Percentiles rank a stretch among this genome's conserved stretches.
phyloP scores from a whole-genome alignment of 1,140 invertebrate species.

The Drosophila biarmipes region DNA sequence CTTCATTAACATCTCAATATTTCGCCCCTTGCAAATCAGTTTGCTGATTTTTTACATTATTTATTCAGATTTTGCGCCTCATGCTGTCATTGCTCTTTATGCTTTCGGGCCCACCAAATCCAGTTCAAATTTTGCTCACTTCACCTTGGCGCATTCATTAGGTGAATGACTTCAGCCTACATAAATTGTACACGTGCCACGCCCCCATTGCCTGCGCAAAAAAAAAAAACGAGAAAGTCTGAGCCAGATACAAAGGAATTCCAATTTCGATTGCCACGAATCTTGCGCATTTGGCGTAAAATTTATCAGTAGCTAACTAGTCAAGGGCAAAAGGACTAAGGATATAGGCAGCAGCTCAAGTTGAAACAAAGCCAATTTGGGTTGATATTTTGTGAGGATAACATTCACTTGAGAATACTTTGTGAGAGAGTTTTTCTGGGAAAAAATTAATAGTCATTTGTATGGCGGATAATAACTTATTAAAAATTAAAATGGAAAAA shows the following conservation, averaged over 20 bases:
- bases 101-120: conserved; percentile 6
- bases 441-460: not conserved
- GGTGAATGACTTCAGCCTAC: conserved; percentile 65
- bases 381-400: not conserved
- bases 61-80: conserved; percentile 77
- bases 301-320: conserved; percentile 19
- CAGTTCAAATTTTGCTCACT: conserved; percentile 42
- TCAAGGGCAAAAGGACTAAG: not conserved
- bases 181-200: conserved; percentile 61
- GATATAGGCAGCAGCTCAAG: not conserved
- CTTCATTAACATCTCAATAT: conserved; percentile 82
- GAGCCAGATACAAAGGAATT: conserved; percentile 34
- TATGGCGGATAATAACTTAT: too few relatives aligned
- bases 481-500: too few relatives aligned
- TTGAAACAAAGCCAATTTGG: not conserved
- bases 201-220: conserved; percentile 15
- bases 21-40: conserved; percentile 56
- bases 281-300: conserved; percentile 35
- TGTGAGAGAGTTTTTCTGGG: not conserved
- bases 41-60: conserved; percentile 67
- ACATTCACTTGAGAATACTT: not conserved
- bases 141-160: conserved; percentile 75
- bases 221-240: not conserved
- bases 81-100: conserved; percentile 67
- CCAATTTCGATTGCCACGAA: conserved; percentile 37